phyloP scores from a whole-genome alignment of 1,140 invertebrate genomes.

The Drosophila ficusphila region DNA sequence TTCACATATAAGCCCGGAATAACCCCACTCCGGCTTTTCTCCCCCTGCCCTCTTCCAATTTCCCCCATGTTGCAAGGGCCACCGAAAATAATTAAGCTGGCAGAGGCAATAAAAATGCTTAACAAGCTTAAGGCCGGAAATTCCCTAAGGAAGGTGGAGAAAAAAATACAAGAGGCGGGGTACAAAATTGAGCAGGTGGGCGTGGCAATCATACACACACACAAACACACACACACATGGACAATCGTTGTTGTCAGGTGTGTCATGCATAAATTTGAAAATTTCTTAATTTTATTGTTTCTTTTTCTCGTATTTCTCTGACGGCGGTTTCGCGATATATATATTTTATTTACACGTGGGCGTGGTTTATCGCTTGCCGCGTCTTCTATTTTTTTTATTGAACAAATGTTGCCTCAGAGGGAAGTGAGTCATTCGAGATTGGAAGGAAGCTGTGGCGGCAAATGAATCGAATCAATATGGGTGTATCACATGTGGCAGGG shows the following conservation, averaged over 20 bases:
- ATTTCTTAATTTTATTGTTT: constrained; percentile 82
- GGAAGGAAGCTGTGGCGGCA: constrained; percentile 34
- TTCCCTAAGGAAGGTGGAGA: constrained; percentile 15
- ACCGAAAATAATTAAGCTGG: constrained; percentile 68
- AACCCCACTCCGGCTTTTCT: background rate
- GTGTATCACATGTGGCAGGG: constrained; percentile 41
- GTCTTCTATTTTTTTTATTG: constrained; percentile 39
- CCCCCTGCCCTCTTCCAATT: background rate
- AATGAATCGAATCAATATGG: constrained; percentile 68
- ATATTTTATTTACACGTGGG: constrained; percentile 31
- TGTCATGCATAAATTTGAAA: constrained; percentile 76
- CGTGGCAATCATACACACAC: constrained; percentile 27
- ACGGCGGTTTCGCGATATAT: constrained; percentile 11
- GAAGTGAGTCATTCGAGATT: constrained; percentile 38
- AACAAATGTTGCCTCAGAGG: constrained; percentile 29
- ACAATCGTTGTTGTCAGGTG: constrained; percentile 61
- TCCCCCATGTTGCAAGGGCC: constrained; percentile 8
- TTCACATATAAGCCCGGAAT: constrained; percentile 41
- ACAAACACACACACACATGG: constrained; percentile 6
- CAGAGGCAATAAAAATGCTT: constrained; percentile 71
- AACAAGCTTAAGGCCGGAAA: constrained; percentile 66
- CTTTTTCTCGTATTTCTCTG: constrained; percentile 19
- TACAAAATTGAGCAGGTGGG: constrained; percentile 26
- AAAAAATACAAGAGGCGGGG: background rate
- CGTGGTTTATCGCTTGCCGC: constrained; percentile 45